These are phyloP conservation scores for Dermatophagoides farinae DNA, from an alignment of 1,140 invertebrate species.

Conservation along the genomic window DNA sequence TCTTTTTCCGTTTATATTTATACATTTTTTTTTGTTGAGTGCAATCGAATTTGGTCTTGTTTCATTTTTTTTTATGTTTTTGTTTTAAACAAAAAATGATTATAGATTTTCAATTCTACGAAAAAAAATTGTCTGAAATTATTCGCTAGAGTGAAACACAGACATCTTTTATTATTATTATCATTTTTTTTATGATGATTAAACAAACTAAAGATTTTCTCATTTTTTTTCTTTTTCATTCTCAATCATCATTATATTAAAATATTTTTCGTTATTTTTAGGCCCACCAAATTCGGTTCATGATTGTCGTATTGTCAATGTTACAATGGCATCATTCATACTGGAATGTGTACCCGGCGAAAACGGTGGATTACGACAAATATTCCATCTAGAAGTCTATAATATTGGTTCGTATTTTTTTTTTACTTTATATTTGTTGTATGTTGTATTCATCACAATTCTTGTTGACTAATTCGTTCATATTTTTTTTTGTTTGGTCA, in stretches of 20 bases:
- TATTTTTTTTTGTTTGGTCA: too few relatives aligned
- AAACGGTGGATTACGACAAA: conserved; percentile 56
- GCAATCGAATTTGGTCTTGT: too few relatives aligned
- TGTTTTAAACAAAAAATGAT: too few relatives aligned
- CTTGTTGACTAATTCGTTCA: neutral
- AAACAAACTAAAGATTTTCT: too few relatives aligned
- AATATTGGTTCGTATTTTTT: conserved; percentile 25
- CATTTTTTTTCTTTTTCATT: neutral
- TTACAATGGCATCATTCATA: conserved; percentile 5
- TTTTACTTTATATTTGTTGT: neutral
- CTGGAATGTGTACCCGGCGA: conserved; percentile 42
- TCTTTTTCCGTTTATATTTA: too few relatives aligned
- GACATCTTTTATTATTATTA: too few relatives aligned
- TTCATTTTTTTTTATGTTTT: too few relatives aligned
- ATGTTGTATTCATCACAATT: neutral
- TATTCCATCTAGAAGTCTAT: conserved; percentile 57
- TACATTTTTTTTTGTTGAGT: too few relatives aligned
- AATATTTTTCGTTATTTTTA: neutral
- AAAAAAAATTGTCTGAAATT: too few relatives aligned
- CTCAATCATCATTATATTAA: neutral
- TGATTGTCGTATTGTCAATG: conserved; percentile 6
- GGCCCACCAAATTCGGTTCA: conserved; percentile 10
- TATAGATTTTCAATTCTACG: too few relatives aligned
- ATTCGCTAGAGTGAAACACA: too few relatives aligned
- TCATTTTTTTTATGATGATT: too few relatives aligned